phyloP scores from a whole-genome alignment of 2,888 invertebrate genomes.

The Drosophila parthenogenetica region DNA sequence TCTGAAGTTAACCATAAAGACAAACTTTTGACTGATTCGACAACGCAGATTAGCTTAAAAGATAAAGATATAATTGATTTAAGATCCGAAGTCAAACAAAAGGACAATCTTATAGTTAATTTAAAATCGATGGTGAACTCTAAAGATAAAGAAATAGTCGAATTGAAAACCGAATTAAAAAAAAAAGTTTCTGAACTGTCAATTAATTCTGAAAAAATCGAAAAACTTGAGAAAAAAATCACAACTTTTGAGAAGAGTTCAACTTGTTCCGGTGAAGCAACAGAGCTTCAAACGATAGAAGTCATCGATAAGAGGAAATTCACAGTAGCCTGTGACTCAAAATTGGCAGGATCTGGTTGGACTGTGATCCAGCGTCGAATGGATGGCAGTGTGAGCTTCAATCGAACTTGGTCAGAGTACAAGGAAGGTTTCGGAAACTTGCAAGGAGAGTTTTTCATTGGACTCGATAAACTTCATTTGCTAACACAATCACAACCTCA shows the following conservation, averaged over 20 bases:
- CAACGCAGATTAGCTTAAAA: too few species aligned
- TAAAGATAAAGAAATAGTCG: too few species aligned
- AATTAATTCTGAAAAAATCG: background rate
- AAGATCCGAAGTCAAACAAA: background rate
- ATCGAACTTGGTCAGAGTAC: conserved; percentile 88
- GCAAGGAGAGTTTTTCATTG: conserved; percentile 89
- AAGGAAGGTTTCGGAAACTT: conserved; percentile 89
- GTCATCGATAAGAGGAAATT: conserved; percentile 74
- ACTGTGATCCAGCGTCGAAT: conserved; percentile 88
- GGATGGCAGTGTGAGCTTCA: conserved; percentile 88
- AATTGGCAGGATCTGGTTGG: conserved; percentile 86
- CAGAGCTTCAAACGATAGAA: background rate
- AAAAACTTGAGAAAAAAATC: background rate
- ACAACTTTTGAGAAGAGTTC: background rate
- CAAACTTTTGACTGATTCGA: too few species aligned
- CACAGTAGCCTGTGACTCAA: conserved; percentile 85
- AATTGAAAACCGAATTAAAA: too few species aligned
- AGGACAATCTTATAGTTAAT: too few species aligned
- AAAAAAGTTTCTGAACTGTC: background rate
- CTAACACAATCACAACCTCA: conserved; percentile 78
- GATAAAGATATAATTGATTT: background rate
- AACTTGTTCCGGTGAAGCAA: background rate
- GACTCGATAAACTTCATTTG: conserved; percentile 88
- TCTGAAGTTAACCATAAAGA: too few species aligned
- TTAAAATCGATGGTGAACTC: too few species aligned